These are phyloP conservation scores for Danio aesculapii DNA, from an alignment of 2,797 vertebrate genomes.

Conservation along the genomic window DNA sequence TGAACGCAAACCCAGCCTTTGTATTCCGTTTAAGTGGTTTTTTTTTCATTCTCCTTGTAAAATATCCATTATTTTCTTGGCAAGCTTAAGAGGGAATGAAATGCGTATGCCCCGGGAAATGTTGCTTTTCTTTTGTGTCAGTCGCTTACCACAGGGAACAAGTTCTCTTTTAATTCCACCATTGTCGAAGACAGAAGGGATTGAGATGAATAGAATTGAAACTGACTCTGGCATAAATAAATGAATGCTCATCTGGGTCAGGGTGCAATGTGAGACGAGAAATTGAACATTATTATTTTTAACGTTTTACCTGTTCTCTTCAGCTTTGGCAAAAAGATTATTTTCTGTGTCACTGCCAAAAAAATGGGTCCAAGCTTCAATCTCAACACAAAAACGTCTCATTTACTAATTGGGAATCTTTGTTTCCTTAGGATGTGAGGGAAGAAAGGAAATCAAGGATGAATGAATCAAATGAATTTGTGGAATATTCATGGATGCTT, in stretches of 20 bases:
- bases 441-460: too few relatives aligned
- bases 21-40: background rate
- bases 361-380: too few relatives aligned
- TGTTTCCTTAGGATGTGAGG: too few relatives aligned
- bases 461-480: too few relatives aligned
- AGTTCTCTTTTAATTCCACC: conserved; percentile 39
- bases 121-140: conserved; percentile 24
- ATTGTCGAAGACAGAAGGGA: conserved; percentile 31
- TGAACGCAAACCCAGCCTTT: conserved; percentile 1
- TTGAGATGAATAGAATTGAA: conserved; percentile 48
- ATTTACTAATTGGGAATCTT: too few relatives aligned
- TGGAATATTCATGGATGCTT: too few relatives aligned
- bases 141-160: conserved; percentile 29
- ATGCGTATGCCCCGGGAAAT: conserved; percentile 22
- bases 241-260: conserved; percentile 36
- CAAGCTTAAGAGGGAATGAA: conserved; percentile 36
- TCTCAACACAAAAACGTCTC: too few relatives aligned
- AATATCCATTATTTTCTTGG: conserved; percentile 31
- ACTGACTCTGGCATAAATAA: conserved; percentile 53
- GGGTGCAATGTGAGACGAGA: background rate
- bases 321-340: too few relatives aligned
- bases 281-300: too few relatives aligned
- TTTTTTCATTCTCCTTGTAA: conserved; percentile 31
- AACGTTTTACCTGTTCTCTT: too few relatives aligned
- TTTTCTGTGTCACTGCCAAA: too few relatives aligned